Conservation (phyloP, 2,797 vertebrate species). For the Falco cherrug region DNA sequence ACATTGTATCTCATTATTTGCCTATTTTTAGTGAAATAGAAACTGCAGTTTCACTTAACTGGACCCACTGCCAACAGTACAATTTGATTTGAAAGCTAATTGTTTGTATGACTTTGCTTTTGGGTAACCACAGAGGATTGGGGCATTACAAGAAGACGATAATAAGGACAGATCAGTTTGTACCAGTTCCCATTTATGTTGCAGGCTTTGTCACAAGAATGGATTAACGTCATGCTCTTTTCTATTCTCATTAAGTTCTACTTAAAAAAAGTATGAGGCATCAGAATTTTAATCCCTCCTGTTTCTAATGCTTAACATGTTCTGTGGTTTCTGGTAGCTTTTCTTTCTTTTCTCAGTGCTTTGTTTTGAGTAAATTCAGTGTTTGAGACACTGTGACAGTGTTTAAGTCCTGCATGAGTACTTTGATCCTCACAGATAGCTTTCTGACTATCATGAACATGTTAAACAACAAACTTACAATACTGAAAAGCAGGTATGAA, state of each 20-base stretch:
- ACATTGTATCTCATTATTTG: slow-evolving; percentile 8
- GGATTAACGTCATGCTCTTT: slow-evolving; percentile 53
- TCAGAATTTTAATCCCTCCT: slow-evolving; percentile 23
- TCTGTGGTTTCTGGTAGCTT: neutral
- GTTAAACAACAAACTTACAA: neutral
- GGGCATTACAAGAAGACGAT: neutral
- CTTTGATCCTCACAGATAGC: neutral
- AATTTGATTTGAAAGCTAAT: slow-evolving; percentile 36
- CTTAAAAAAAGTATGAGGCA: slow-evolving; percentile 30
- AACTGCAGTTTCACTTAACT: slow-evolving; percentile 13
- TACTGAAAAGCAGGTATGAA: neutral
- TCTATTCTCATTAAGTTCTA: slow-evolving; percentile 53
- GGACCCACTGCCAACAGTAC: neutral
- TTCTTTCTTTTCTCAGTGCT: neutral
- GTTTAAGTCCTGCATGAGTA: neutral
- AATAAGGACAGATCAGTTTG: slow-evolving; percentile 1
- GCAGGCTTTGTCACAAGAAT: slow-evolving; percentile 16
- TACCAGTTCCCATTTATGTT: neutral
- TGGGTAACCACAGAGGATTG: neutral
- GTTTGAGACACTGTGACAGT: neutral
- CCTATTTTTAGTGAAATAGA: slow-evolving; percentile 31
- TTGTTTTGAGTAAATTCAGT: neutral
- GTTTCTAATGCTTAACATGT: slow-evolving; percentile 1
- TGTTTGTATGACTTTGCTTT: slow-evolving; percentile 23
- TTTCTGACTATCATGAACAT: neutral